These are phyloP conservation scores for Danio rerio DNA, from an alignment of 2,113 vertebrate genomes.

Conservation along the genomic window DNA sequence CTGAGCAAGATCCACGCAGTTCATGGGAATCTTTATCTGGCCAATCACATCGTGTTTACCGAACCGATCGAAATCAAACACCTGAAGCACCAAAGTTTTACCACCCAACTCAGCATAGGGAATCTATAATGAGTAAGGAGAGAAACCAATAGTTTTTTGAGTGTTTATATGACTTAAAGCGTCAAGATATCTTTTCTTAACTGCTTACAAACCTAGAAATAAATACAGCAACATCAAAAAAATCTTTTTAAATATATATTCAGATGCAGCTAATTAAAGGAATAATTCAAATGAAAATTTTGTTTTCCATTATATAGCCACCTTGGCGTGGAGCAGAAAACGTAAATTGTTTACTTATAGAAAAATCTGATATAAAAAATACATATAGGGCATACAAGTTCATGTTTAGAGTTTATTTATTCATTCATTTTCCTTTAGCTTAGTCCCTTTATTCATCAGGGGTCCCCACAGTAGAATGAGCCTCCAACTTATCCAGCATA, in stretches of 20 bases:
- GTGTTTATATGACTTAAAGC: background rate
- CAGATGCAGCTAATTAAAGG: background rate
- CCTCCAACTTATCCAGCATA: too few relatives aligned
- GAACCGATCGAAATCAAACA: conserved; percentile 91
- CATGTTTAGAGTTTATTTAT: too few relatives aligned
- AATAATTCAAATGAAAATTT: background rate
- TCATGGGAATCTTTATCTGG: conserved; percentile 88
- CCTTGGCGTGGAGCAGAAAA: background rate
- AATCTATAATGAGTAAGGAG: conserved; percentile 69
- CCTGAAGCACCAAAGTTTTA: conserved; percentile 85
- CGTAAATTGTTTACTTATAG: too few relatives aligned
- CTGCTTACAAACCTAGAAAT: background rate
- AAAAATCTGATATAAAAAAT: too few relatives aligned
- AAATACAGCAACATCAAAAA: background rate
- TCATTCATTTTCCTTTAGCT: too few relatives aligned
- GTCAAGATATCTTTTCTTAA: background rate
- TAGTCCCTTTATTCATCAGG: too few relatives aligned
- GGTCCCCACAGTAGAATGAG: too few relatives aligned
- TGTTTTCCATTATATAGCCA: background rate
- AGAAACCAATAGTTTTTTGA: background rate
- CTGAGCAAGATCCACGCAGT: conserved; percentile 84
- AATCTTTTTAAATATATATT: background rate
- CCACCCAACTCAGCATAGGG: conserved; percentile 89
- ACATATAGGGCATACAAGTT: too few relatives aligned
- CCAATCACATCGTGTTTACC: conserved; percentile 91